phyloP scores from a whole-genome alignment of 30 jellyfish, hydroid and myxozoan genomes.

The Clytia hemisphaerica region DNA sequence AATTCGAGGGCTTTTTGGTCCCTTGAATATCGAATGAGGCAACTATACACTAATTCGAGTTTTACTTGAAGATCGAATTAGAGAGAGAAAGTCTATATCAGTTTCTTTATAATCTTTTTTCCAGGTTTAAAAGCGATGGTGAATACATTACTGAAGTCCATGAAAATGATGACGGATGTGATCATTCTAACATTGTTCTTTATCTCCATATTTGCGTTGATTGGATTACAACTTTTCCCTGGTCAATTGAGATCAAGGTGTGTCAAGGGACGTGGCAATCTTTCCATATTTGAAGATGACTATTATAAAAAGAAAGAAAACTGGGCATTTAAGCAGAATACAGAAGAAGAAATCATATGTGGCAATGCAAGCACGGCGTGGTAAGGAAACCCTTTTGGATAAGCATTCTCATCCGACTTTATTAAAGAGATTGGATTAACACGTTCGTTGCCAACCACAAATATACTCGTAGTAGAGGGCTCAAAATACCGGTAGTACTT shows the following conservation, averaged over 20 bases:
- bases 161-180: conserved; percentile 93
- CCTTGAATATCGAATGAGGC: too few relatives aligned
- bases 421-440: too few relatives aligned
- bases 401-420: background rate
- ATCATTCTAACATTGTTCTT: conserved; percentile 76
- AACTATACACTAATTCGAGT: too few relatives aligned
- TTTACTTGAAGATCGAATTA: too few relatives aligned
- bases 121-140: conserved; percentile 93
- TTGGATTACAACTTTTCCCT: conserved; percentile 79
- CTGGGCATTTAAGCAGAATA: background rate
- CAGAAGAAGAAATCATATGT: conserved; percentile 66
- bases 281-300: conserved; percentile 41
- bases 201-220: conserved; percentile 80
- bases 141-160: conserved; percentile 74
- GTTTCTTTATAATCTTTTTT: too few relatives aligned
- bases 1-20: too few relatives aligned
- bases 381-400: conserved; percentile 26
- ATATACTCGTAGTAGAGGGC: too few relatives aligned
- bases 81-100: background rate
- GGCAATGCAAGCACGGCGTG: conserved; percentile 96
- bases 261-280: conserved; percentile 43
- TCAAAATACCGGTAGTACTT: too few relatives aligned
- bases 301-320: conserved; percentile 44
- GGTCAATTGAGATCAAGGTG: conserved; percentile 82
- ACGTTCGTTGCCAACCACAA: too few relatives aligned